Evolutionary conservation across 2,113 vertebrate genomes (phyloP).

Genomic region (Ploceus nigricollis): DNA sequence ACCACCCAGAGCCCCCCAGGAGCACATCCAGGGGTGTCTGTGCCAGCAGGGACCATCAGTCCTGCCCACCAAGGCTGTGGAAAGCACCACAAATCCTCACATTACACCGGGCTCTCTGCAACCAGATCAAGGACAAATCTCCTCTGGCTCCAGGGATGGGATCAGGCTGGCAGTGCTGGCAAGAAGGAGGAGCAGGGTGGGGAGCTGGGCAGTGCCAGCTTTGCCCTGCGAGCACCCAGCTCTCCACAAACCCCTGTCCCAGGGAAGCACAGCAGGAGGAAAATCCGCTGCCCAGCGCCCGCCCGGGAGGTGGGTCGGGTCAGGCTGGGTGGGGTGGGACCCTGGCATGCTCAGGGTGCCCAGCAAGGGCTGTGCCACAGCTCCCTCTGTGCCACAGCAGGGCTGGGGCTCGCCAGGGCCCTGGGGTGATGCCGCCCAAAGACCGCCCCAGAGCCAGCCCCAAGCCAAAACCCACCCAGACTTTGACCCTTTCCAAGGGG

Average conservation of each 20-base stretch:
- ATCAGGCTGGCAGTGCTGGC: background rate
- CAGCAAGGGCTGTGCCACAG: background rate
- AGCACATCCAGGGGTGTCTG: rapidly evolving
- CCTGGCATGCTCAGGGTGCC: background rate
- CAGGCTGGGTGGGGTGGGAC: rapidly evolving
- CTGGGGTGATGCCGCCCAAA: rapidly evolving
- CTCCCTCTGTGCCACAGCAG: background rate
- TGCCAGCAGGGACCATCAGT: background rate
- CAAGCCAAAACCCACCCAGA: background rate
- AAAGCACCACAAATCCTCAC: background rate
- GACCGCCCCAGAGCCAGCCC: background rate
- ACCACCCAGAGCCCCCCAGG: background rate
- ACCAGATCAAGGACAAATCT: rapidly evolving
- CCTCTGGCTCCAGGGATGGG: rapidly evolving
- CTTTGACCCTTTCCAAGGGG: background rate
- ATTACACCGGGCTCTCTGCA: background rate
- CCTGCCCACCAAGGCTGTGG: rapidly evolving
- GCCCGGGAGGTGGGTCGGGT: rapidly evolving
- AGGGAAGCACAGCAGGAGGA: background rate
- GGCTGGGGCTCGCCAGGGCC: background rate
- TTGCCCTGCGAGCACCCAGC: rapidly evolving
- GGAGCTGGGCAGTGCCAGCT: background rate
- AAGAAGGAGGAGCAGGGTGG: background rate
- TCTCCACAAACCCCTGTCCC: too few relatives aligned
- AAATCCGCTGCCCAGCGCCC: rapidly evolving